These are phyloP conservation scores for Corvus cornix DNA, from an alignment of 2,113 vertebrate species.

Conservation along the genomic window DNA sequence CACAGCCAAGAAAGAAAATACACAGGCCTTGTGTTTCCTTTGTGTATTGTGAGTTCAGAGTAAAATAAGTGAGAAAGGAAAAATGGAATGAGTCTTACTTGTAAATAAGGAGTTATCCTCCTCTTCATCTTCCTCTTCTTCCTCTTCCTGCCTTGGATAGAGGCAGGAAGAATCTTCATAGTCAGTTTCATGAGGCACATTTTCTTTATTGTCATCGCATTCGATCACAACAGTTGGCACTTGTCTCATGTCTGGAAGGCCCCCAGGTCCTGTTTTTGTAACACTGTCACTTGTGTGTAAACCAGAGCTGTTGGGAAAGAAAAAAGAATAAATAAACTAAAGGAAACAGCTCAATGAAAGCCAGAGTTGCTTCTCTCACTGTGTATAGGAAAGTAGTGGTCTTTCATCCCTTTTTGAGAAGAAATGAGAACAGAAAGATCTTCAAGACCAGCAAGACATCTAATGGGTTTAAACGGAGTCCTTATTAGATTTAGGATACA, in stretches of 20 bases:
- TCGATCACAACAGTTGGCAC: constrained; percentile 94
- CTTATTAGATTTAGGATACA: background rate
- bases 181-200: constrained; percentile 91
- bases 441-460: background rate
- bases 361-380: background rate
- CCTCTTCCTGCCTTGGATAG: constrained; percentile 89
- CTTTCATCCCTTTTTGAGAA: background rate
- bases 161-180: constrained; percentile 94
- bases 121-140: constrained; percentile 89
- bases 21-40: background rate
- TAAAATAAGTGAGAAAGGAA: background rate
- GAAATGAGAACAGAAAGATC: background rate
- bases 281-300: constrained; percentile 81
- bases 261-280: constrained; percentile 78
- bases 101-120: constrained; percentile 88
- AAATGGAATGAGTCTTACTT: constrained; percentile 71
- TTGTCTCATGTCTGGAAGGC: constrained; percentile 88
- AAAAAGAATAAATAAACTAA: constrained; percentile 7
- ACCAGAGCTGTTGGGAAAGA: constrained; percentile 80
- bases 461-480: background rate
- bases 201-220: constrained; percentile 98
- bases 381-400: background rate
- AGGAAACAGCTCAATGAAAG: background rate
- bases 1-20: background rate
- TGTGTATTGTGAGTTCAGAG: background rate